Conservation (phyloP, 2,888 invertebrate species). For the Aleiodes testaceus region DNA sequence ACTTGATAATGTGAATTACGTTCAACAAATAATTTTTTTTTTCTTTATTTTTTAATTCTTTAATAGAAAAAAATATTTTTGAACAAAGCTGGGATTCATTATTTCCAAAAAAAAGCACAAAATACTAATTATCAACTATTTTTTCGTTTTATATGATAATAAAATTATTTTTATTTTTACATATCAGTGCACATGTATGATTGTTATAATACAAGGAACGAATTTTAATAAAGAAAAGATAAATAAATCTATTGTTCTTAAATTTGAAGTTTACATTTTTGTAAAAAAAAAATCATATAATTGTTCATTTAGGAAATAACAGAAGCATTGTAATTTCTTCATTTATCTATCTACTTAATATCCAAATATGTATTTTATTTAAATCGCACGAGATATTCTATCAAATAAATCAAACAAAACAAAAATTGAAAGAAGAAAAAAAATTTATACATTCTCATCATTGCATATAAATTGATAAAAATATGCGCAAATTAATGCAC, state of each 20-base stretch:
- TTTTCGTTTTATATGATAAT: constrained; percentile 7
- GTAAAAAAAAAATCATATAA: neutral
- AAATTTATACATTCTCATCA: neutral
- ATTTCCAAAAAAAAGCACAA: neutral
- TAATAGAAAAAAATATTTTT: constrained; percentile 16
- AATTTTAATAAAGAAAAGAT: neutral
- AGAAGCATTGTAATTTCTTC: constrained; percentile 2
- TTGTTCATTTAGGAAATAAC: neutral
- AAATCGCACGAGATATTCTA: neutral
- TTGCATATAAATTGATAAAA: neutral
- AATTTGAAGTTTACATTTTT: neutral
- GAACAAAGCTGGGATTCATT: neutral
- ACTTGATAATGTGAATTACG: too few relatives aligned
- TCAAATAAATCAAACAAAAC: neutral
- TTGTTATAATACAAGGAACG: neutral
- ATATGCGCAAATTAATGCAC: neutral
- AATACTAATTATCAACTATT: constrained; percentile 8
- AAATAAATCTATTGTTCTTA: neutral
- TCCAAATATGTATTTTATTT: neutral
- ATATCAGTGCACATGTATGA: neutral
- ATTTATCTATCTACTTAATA: constrained; percentile 10
- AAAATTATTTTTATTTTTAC: neutral
- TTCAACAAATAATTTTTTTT: too few relatives aligned
- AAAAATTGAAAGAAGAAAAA: neutral
- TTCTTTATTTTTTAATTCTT: too few relatives aligned